Conservation (phyloP, 2,797 vertebrate species). For the Geotrypetes seraphini region DNA sequence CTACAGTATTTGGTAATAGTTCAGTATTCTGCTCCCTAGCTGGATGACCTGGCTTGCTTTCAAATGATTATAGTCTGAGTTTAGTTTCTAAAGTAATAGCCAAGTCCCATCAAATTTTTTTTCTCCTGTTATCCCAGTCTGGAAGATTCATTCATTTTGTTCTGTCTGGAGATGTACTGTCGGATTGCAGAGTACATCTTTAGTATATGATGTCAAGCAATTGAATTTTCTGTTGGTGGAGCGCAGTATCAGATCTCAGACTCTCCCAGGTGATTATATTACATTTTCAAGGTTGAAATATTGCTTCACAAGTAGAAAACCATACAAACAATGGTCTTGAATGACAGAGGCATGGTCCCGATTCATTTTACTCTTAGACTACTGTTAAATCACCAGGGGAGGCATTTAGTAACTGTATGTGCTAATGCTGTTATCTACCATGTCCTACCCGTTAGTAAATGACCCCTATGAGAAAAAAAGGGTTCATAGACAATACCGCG, state of each 20-base stretch:
- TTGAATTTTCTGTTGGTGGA: slow-evolving; percentile 7
- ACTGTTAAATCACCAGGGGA: too few species aligned
- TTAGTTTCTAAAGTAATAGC: neutral
- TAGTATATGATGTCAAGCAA: neutral
- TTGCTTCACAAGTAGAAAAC: neutral
- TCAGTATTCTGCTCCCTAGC: too few species aligned
- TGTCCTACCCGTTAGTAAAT: too few species aligned
- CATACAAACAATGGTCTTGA: slow-evolving; percentile 1
- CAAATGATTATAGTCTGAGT: accelerated
- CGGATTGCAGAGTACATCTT: neutral
- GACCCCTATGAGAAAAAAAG: too few species aligned
- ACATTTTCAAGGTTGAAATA: neutral
- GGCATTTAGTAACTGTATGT: too few species aligned
- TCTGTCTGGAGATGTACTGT: neutral
- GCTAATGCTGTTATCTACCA: too few species aligned
- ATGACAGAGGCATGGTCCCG: neutral
- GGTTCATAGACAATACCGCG: too few species aligned
- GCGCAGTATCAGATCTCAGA: slow-evolving; percentile 2
- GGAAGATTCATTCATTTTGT: slow-evolving; percentile 6
- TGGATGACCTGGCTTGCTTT: too few species aligned
- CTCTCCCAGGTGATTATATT: neutral
- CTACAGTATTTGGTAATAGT: too few species aligned
- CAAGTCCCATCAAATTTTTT: neutral
- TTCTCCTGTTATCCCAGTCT: neutral
- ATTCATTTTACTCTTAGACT: slow-evolving; percentile 4